Conservation (phyloP, 2,888 invertebrate genomes). For the Fissipunctia ypsillon region DNA sequence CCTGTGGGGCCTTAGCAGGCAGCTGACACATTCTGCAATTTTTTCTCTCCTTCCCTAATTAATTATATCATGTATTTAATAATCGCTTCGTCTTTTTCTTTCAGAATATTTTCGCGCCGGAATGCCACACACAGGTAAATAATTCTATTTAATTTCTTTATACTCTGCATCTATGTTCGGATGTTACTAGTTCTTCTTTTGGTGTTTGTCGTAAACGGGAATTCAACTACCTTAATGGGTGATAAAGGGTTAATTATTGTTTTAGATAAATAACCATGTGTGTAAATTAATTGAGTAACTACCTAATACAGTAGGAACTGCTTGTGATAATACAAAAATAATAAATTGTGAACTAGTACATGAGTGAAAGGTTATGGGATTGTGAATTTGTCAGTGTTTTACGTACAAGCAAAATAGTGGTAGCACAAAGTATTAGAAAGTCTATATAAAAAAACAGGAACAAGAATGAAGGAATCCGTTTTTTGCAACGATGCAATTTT, state of each 20-base stretch:
- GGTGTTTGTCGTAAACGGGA: slow-evolving; percentile 5
- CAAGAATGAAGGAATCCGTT: no score
- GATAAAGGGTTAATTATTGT: slow-evolving; percentile 19
- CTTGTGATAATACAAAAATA: neutral
- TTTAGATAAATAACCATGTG: slow-evolving; percentile 1
- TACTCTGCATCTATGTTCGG: slow-evolving; percentile 6
- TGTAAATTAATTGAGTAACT: neutral
- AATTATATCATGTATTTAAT: slow-evolving; percentile 54
- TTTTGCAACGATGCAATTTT: no score
- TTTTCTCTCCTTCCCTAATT: slow-evolving; percentile 48
- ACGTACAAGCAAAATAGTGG: neutral
- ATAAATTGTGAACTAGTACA: neutral
- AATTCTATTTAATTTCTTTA: slow-evolving; percentile 44
- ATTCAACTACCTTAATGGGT: neutral
- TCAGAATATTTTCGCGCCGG: slow-evolving; percentile 68
- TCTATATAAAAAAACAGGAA: no score
- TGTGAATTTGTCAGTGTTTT: neutral
- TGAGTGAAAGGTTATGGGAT: no score
- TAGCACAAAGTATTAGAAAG: neutral
- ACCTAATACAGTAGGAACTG: neutral
- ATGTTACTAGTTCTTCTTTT: slow-evolving; percentile 1
- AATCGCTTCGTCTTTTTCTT: slow-evolving; percentile 59
- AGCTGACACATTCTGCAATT: slow-evolving; percentile 55
- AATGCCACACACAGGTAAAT: slow-evolving; percentile 88
- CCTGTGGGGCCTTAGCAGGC: slow-evolving; percentile 28